phyloP scores from a whole-genome alignment of 2,797 vertebrate genomes.

The Xenops minutus region DNA sequence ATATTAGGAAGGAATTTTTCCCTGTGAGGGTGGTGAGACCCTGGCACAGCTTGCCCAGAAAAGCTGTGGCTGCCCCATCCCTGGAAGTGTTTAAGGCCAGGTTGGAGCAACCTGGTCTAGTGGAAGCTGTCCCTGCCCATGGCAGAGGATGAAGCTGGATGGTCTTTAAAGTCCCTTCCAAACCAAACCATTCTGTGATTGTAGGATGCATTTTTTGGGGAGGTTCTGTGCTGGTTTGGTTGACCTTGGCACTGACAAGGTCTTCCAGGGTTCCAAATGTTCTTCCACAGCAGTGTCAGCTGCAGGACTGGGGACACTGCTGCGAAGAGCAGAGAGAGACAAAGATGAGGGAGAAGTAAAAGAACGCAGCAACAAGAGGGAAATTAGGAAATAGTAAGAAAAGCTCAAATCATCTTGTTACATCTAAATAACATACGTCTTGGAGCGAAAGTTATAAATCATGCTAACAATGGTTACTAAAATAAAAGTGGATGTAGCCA shows the following conservation, averaged over 20 bases:
- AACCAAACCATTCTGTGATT: neutral
- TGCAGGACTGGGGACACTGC: neutral
- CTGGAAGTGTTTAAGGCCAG: neutral
- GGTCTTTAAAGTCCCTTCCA: neutral
- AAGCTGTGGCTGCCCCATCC: neutral
- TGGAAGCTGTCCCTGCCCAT: neutral
- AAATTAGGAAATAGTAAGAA: slow-evolving; percentile 48
- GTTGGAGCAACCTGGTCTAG: neutral
- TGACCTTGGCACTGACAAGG: neutral
- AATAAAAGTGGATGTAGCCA: slow-evolving; percentile 61
- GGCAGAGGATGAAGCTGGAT: neutral
- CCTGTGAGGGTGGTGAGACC: accelerated
- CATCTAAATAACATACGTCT: slow-evolving; percentile 28
- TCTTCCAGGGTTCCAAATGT: neutral
- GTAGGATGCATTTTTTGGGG: neutral
- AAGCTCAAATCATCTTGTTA: slow-evolving; percentile 47
- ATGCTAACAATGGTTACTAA: slow-evolving; percentile 64
- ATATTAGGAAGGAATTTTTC: neutral
- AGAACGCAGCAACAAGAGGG: neutral
- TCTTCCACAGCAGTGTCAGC: neutral
- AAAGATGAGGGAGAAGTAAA: neutral
- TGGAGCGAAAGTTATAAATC: slow-evolving; percentile 57
- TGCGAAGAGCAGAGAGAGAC: neutral
- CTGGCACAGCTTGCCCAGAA: neutral
- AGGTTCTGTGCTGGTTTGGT: neutral